Evolutionary conservation across 1,140 invertebrate genomes (phyloP).

Genomic region (Neotoxoptera formosana): DNA sequence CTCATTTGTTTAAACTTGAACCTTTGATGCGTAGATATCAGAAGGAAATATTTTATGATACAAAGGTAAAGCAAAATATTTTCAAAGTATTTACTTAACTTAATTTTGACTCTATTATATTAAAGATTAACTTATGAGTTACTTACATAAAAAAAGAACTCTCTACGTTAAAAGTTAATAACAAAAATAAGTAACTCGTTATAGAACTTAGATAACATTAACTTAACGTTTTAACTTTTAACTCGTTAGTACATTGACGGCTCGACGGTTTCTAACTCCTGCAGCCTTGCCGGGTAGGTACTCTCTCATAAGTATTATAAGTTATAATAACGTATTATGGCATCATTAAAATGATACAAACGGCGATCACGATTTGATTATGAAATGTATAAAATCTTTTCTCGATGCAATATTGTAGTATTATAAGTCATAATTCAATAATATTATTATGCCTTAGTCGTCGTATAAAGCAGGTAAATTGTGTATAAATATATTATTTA

Average conservation of each 20-base stretch:
- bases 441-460: neutral
- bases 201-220: neutral
- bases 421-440: neutral
- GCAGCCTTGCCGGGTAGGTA: neutral
- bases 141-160: neutral
- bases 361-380: neutral
- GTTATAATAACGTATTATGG: neutral
- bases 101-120: neutral
- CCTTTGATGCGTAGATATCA: neutral
- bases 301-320: neutral
- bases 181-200: neutral
- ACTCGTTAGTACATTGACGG: neutral
- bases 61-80: neutral
- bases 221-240: neutral
- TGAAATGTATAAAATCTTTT: neutral
- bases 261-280: neutral
- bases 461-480: neutral
- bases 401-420: neutral
- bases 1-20: neutral
- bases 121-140: neutral
- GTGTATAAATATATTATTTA: neutral
- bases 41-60: neutral
- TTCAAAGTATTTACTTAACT: neutral
- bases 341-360: neutral
- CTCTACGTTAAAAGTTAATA: neutral